A percentile compares a stretch with the other conserved stretches of the same genome.
Evolutionary conservation across 1,140 invertebrate species (phyloP).

Genomic region (Trichonephila clavata): DNA sequence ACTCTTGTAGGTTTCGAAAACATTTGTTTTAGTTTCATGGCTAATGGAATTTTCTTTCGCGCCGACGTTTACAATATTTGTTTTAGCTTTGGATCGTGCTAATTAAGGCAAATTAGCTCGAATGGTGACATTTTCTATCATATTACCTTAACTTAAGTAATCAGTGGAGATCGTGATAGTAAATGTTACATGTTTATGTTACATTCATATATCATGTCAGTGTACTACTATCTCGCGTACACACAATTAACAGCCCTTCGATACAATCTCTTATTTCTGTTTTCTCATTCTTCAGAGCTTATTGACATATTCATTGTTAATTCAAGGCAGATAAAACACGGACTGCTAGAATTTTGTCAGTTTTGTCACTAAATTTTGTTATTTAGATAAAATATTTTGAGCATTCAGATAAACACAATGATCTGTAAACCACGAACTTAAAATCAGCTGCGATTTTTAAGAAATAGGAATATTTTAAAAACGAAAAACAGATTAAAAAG

Average conservation of each 20-base stretch:
- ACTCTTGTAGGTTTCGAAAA: background rate
- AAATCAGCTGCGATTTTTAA: slow-evolving; percentile 30
- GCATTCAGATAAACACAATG: background rate
- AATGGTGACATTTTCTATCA: background rate
- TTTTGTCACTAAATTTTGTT: slow-evolving; percentile 38
- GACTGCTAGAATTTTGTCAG: slow-evolving; percentile 26
- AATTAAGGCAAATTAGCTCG: background rate
- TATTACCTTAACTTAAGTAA: background rate
- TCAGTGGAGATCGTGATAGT: slow-evolving; percentile 31
- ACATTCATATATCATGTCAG: slow-evolving; percentile 45
- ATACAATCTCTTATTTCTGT: slow-evolving; percentile 45
- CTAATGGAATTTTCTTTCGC: slow-evolving; percentile 5
- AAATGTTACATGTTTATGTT: slow-evolving; percentile 33
- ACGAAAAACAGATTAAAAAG: background rate
- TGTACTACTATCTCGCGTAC: slow-evolving; percentile 38
- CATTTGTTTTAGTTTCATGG: slow-evolving; percentile 7
- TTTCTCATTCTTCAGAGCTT: slow-evolving; percentile 73
- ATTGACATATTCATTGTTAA: slow-evolving; percentile 70
- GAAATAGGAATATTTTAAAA: slow-evolving; percentile 12
- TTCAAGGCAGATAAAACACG: slow-evolving; percentile 44
- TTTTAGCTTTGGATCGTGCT: background rate
- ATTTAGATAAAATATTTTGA: slow-evolving; percentile 34
- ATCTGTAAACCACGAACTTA: slow-evolving; percentile 25
- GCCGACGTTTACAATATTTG: background rate
- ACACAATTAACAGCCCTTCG: slow-evolving; percentile 10